Evolutionary conservation across 2,797 vertebrate species (phyloP).

Genomic region (Sebastes trivittatus): DNA sequence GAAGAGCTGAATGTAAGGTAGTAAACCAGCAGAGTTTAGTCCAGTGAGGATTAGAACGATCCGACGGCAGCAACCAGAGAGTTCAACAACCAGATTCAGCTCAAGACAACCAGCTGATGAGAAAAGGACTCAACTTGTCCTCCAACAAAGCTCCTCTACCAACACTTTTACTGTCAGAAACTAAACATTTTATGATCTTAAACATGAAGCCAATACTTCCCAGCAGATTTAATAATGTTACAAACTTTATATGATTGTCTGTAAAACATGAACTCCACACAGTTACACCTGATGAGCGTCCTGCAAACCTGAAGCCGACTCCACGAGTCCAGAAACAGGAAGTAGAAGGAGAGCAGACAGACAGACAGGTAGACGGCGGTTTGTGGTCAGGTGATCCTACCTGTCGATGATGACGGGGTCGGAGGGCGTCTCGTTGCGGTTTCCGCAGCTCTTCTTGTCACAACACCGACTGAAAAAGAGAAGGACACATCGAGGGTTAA

Average conservation of each 20-base stretch:
- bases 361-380: conserved; percentile 52
- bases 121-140: neutral
- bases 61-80: neutral
- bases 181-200: neutral
- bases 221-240: neutral
- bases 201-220: neutral
- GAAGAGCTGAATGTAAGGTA: neutral
- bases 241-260: neutral
- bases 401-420: conserved; percentile 99
- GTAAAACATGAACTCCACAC: neutral
- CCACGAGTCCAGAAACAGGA: neutral
- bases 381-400: conserved; percentile 74
- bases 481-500: neutral
- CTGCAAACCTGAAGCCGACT: neutral
- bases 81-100: neutral
- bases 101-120: neutral
- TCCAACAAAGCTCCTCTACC: neutral
- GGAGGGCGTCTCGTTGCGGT: conserved; percentile 96
- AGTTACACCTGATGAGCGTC: neutral
- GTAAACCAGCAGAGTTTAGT: neutral
- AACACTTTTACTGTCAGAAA: neutral
- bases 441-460: conserved; percentile 98
- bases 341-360: conserved; percentile 4
- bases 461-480: conserved; percentile 84
- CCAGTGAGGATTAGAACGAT: neutral